phyloP scores from a whole-genome alignment of 2,113 vertebrate genomes.

The Ptyas mucosa region DNA sequence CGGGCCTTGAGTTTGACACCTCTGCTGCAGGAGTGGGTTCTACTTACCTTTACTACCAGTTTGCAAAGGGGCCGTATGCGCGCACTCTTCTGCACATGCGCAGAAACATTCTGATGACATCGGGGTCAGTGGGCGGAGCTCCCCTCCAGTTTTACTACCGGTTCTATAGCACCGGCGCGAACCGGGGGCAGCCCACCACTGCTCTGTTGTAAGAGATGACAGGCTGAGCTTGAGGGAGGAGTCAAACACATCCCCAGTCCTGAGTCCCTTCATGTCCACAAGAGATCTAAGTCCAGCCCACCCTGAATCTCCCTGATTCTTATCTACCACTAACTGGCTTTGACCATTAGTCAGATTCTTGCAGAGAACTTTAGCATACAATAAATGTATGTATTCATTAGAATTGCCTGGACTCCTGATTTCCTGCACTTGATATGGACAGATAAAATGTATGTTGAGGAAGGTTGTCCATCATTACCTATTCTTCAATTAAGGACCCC shows the following conservation, averaged over 20 bases:
- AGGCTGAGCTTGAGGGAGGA: background rate
- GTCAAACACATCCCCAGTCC: background rate
- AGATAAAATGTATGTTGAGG: slow-evolving; percentile 8
- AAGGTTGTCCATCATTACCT: background rate
- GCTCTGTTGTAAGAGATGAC: background rate
- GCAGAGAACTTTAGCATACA: background rate
- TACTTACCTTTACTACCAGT: too few species aligned
- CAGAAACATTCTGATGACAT: too few species aligned
- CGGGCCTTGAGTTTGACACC: too few species aligned
- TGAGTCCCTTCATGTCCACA: background rate
- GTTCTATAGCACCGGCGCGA: too few species aligned
- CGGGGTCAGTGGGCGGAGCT: too few species aligned
- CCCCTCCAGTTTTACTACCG: too few species aligned
- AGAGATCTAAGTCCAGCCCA: background rate
- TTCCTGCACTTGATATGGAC: background rate
- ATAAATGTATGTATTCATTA: background rate
- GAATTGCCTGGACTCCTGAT: background rate
- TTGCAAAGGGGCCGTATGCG: too few species aligned
- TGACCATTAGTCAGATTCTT: background rate
- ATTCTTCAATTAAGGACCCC: background rate
- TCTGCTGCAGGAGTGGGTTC: too few species aligned
- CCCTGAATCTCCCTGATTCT: background rate
- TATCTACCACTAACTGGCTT: background rate
- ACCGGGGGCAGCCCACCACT: too few species aligned
- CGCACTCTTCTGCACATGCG: too few species aligned